Evolutionary conservation across 2,797 vertebrate genomes (phyloP).

Genomic region (Myoxocephalus aenaeus): DNA sequence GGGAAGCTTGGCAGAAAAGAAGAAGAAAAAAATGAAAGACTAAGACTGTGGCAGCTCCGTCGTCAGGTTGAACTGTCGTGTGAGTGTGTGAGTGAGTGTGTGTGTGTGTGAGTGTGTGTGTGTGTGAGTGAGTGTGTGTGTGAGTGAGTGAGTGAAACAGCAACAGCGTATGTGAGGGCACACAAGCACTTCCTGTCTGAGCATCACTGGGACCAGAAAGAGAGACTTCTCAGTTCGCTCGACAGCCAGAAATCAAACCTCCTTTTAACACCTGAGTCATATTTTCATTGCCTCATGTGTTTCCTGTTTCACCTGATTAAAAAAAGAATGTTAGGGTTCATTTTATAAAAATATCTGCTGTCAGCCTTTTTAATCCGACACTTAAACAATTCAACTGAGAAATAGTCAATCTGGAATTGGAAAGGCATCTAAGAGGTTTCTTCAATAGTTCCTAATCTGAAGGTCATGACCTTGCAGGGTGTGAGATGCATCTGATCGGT

Average conservation of each 20-base stretch:
- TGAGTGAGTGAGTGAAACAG: conserved; percentile 13
- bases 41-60: conserved; percentile 32
- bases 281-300: not conserved
- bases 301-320: conserved; percentile 5
- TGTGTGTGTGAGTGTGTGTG: conserved; percentile 21
- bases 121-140: not conserved
- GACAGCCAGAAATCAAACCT: conserved; percentile 38
- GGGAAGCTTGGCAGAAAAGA: conserved; percentile 20
- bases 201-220: conserved; percentile 56
- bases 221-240: conserved; percentile 49
- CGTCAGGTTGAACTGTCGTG: conserved; percentile 21
- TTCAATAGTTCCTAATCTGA: not conserved
- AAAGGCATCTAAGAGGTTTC: not conserved
- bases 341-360: not conserved
- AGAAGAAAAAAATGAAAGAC: conserved; percentile 25
- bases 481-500: not conserved
- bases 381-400: too few species aligned
- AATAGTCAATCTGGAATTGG: not conserved
- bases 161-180: conserved; percentile 30
- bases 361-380: not conserved
- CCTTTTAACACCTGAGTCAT: not conserved
- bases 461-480: not conserved
- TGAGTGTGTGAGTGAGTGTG: not conserved
- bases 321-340: not conserved
- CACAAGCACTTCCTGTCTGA: conserved; percentile 68